Conservation (phyloP, 30 jellyfish, hydroid and myxozoan genomes). For the Catostylus mosaicus region DNA sequence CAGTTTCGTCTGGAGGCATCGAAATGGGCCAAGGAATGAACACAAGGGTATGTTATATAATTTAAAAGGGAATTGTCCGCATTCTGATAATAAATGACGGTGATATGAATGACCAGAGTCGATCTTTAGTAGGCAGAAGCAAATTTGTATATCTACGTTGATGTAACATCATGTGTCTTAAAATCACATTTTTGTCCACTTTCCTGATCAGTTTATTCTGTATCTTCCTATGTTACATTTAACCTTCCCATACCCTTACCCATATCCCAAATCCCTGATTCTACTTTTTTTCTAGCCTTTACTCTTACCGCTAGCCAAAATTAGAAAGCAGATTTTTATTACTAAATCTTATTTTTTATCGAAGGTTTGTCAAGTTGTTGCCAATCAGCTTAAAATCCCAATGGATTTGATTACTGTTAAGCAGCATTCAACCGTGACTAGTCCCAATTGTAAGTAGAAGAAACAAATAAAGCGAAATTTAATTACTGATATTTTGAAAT, state of each 20-base stretch:
- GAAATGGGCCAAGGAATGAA: constrained; percentile 70
- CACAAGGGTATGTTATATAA: constrained; percentile 17
- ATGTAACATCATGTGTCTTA: not conserved
- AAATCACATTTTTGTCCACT: not conserved
- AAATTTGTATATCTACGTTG: no score
- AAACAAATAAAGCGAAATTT: not conserved
- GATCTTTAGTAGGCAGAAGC: no score
- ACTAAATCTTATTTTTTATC: not conserved
- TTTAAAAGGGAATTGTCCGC: no score
- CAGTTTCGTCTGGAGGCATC: constrained; percentile 32
- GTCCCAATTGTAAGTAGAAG: constrained; percentile 35
- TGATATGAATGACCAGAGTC: no score
- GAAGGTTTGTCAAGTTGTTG: constrained; percentile 58
- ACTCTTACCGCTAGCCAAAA: not conserved
- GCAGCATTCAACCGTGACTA: constrained; percentile 26
- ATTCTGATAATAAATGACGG: no score
- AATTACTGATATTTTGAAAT: no score
- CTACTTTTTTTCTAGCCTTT: not conserved
- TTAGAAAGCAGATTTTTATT: not conserved
- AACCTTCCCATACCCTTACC: no score
- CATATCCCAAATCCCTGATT: no score
- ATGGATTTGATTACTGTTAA: constrained; percentile 26
- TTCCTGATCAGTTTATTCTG: not conserved
- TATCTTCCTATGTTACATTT: not conserved
- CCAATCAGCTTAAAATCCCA: constrained; percentile 41